phyloP scores from a whole-genome alignment of 1,140 invertebrate species.

The Macrotrachela quadricornifera region DNA sequence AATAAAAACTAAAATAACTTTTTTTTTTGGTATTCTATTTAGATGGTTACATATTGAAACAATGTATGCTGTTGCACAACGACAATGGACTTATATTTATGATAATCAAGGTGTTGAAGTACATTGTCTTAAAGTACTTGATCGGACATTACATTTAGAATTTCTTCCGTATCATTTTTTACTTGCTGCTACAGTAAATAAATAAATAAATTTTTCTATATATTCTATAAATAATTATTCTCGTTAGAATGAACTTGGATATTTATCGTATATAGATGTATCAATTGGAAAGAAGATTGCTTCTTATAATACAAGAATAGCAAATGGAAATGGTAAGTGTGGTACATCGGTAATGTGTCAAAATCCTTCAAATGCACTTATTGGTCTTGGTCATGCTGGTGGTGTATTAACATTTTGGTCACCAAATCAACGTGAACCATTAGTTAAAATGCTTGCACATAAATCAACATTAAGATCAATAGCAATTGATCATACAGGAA shows the following conservation, averaged over 20 bases:
- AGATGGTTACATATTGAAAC: constrained; percentile 83
- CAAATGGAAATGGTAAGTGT: too few species aligned
- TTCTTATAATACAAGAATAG: constrained; percentile 41
- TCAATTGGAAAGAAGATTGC: constrained; percentile 70
- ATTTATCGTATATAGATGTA: constrained; percentile 72
- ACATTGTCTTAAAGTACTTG: constrained; percentile 73
- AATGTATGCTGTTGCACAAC: constrained; percentile 90
- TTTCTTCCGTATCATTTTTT: constrained; percentile 95
- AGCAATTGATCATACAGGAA: constrained; percentile 59
- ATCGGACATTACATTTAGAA: constrained; percentile 56
- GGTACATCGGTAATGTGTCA: constrained; percentile 49
- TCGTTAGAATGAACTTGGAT: constrained; percentile 57
- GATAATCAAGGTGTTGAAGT: constrained; percentile 87
- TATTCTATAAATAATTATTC: background rate
- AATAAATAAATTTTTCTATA: constrained; percentile 6
- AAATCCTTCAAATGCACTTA: constrained; percentile 79
- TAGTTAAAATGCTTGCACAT: constrained; percentile 79
- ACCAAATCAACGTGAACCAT: constrained; percentile 58
- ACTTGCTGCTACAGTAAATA: constrained; percentile 53
- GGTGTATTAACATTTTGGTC: constrained; percentile 86
- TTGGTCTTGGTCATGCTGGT: constrained; percentile 67
- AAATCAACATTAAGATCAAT: constrained; percentile 51
- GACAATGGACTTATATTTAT: constrained; percentile 86
- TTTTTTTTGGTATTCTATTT: constrained; percentile 11
- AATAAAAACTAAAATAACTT: background rate